Percentiles rank a stretch among this genome's conserved stretches.
Conservation (phyloP, 1,140 invertebrate species). For the Conopomorpha cramerella region DNA sequence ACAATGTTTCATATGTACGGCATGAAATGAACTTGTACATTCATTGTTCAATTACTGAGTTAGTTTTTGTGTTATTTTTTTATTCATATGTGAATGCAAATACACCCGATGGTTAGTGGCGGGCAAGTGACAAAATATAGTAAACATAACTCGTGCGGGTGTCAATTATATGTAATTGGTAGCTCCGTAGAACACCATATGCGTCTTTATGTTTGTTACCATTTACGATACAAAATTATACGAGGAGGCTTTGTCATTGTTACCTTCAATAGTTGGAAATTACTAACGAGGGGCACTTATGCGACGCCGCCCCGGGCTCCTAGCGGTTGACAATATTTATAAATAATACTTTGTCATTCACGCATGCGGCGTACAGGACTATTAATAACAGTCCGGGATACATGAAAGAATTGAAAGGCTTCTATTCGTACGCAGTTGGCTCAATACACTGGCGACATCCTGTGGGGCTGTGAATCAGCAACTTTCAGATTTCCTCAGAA, state of each 20-base stretch:
- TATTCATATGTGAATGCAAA: no score
- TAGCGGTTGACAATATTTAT: no score
- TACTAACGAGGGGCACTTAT: not conserved
- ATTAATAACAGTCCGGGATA: not conserved
- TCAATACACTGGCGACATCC: no score
- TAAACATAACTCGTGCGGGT: constrained; percentile 31
- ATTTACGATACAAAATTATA: constrained; percentile 29
- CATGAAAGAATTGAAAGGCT: not conserved
- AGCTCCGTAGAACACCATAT: constrained; percentile 25
- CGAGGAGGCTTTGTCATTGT: not conserved
- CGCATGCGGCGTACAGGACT: no score
- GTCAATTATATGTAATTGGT: constrained; percentile 36
- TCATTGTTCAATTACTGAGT: no score
- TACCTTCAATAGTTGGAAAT: not conserved
- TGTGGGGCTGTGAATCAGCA: no score
- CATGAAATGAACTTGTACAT: no score
- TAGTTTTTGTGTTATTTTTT: no score
- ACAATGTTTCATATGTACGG: constrained; percentile 4
- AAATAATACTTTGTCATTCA: no score
- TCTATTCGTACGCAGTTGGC: no score
- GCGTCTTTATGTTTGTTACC: constrained; percentile 25
- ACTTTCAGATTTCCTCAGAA: no score
- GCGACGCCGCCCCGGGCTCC: not conserved
- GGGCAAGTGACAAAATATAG: constrained; percentile 43
- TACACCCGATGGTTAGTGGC: constrained; percentile 31